Percentiles rank a stretch among this genome's conserved stretches.
phyloP scores from a whole-genome alignment of 2,113 vertebrate genomes.

The Phaetusa simplex region DNA sequence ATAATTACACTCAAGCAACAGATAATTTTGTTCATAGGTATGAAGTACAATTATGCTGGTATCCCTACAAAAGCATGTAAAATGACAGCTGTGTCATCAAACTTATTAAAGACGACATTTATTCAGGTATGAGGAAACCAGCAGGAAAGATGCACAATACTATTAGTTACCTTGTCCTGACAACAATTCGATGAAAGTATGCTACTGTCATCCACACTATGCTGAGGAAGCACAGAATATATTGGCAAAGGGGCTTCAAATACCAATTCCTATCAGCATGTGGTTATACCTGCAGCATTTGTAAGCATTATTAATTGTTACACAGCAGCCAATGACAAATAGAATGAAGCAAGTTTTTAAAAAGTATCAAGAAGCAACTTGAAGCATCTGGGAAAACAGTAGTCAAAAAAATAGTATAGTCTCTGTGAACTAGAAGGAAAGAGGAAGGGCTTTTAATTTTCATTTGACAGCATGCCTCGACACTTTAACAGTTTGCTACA shows the following conservation, averaged over 20 bases:
- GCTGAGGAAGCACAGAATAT: rapidly evolving
- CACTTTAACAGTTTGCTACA: not conserved
- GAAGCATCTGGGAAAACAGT: not conserved
- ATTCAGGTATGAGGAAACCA: constrained; percentile 7
- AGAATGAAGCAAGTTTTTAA: not conserved
- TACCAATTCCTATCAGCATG: not conserved
- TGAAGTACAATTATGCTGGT: not conserved
- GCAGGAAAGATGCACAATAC: not conserved
- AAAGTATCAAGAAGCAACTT: not conserved
- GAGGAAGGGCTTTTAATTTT: not conserved
- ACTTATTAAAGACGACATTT: not conserved
- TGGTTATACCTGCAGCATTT: not conserved
- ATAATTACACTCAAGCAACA: not conserved
- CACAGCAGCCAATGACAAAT: rapidly evolving
- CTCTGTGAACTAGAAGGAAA: not conserved
- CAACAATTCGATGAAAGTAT: not conserved
- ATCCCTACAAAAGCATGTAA: not conserved
- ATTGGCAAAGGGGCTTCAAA: not conserved
- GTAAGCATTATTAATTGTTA: not conserved
- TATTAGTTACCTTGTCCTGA: not conserved
- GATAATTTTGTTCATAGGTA: not conserved
- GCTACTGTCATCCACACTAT: not conserved
- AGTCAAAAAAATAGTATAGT: not conserved
- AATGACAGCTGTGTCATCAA: not conserved
- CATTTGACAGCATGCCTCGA: not conserved